Evolutionary conservation across 2,797 vertebrate genomes (phyloP), one percentile per base, ranked within the genome.

Genomic region (Adelosebastes latens): DNA sequence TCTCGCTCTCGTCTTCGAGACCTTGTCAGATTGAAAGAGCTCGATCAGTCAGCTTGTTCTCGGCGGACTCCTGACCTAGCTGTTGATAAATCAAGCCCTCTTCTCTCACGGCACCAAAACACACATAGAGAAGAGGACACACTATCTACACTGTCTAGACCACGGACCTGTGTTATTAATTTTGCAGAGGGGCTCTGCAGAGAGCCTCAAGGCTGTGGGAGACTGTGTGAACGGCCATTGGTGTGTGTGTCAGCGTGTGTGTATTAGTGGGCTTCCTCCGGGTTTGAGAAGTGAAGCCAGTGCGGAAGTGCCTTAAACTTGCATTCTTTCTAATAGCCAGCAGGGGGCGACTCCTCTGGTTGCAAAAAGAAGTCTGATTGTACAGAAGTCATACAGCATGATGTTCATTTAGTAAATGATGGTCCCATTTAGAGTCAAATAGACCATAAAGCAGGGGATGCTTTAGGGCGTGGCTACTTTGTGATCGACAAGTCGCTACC

Each of bases 1-100:
- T 63, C 61, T n/a, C 56, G 27, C 66, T 62, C 79, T 77, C 39
- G 49, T 88, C 80, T 86, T 70, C 67, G 80, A 85, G 72, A 68
- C 79, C 77, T 86, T 83, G 69, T 92, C 82, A 82, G 75, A 87
- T 63, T 72, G 79, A 83, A 81, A 83, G 77, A 84, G 83, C 82
- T 63, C 49, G 39, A 88, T 92, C 81, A 80, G 80, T 84, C 85
- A 77, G 75, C 77, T 42, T 83, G 56, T 60, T 87, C 86, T 89
- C 81, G 53, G 82, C n/a, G 59, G 85, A 85, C 66, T 79, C 53
- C 62, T 65, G 81, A 71, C 31, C 60, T 49, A 27, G 67, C 78
- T 85, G 77, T 89, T 86, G 89, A 90, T 93, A 87, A 90, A 94
- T 88, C 82, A 86, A 87, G 67, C 14, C 62, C 46, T 70, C 55